Evolutionary conservation across 2,113 vertebrate genomes (phyloP).

Genomic region (Herpailurus yagouaroundi): DNA sequence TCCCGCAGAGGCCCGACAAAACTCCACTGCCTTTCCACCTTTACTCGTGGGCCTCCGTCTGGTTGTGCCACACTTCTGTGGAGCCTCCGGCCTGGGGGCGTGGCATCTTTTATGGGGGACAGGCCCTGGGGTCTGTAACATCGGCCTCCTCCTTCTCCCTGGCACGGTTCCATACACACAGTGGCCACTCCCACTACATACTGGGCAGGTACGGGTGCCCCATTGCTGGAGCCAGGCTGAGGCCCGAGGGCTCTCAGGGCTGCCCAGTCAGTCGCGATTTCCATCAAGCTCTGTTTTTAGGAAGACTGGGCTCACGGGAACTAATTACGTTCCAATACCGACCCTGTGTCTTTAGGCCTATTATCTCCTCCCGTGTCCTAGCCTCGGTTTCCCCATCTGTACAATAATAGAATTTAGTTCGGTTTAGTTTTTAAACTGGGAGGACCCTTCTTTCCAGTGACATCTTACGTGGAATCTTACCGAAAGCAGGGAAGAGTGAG

Average conservation of each 20-base stretch:
- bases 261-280: neutral
- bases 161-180: accelerated
- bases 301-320: neutral
- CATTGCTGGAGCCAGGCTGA: neutral
- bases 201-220: neutral
- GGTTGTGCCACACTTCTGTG: neutral
- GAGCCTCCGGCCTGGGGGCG: neutral
- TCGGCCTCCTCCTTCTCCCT: neutral
- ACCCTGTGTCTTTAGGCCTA: neutral
- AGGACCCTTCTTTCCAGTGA: neutral
- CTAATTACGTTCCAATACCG: neutral
- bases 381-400: neutral
- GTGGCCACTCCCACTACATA: neutral
- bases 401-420: neutral
- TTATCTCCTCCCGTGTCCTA: neutral
- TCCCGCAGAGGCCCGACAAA: neutral
- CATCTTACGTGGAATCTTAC: neutral
- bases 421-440: neutral
- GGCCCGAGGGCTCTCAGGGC: neutral
- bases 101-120: neutral
- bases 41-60: neutral
- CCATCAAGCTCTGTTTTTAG: neutral
- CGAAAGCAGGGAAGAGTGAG: neutral
- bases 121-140: neutral
- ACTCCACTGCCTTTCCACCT: neutral